Base-by-base conservation (phyloP, 2,888 invertebrate genomes). In the Palloptera scutellata region DNA sequence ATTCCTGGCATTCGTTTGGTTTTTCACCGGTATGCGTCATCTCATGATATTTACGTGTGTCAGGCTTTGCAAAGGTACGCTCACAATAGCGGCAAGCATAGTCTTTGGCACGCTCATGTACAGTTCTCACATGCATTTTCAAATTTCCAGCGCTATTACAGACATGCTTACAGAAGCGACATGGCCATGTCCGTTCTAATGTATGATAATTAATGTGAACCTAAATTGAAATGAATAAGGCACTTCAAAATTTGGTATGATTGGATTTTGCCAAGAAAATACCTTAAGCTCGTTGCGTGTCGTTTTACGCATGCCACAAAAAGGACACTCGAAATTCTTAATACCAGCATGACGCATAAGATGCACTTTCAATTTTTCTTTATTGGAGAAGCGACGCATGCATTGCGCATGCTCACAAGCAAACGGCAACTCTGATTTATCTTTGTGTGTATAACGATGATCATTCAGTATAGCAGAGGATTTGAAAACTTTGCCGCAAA, bases 1-100 rank as follows among this genome's bases (percentile, higher is more conserved):
- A 83, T n/a, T 76, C 74, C 0, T 70, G 61, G 10, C 83, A 83
- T 41, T 72, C 74, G 42, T 81, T 75, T 8, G 82, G 83, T 57
- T 79, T 83, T 65, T 83, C 83, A 1, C 82, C 83, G 0, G 82
- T 83, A 68, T 83, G 83, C 4, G 75, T 81, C 83, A 83, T 82
- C 72, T 81, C 81, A 68, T 83, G 83, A 70, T 83, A 81, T 20
- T 82, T 83, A 6, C 79, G 74, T 0, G 83, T 82, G 60, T 83
- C 80, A 1, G 81, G 73, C 63, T 79, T 82, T 59, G 80, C 82
- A 68, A 83, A 83, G 0, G 72, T 74, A 1, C 77, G 77, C 1
- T 81, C 81, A 61, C 83, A 83, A 66, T 75, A 76, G 2, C 73
- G 73, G 64, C 83, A 83, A 0, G 76, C 75, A 64, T 77, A 83